Base-by-base conservation (phyloP, 1,140 invertebrate genomes). In the Aporrectodea caliginosa region DNA sequence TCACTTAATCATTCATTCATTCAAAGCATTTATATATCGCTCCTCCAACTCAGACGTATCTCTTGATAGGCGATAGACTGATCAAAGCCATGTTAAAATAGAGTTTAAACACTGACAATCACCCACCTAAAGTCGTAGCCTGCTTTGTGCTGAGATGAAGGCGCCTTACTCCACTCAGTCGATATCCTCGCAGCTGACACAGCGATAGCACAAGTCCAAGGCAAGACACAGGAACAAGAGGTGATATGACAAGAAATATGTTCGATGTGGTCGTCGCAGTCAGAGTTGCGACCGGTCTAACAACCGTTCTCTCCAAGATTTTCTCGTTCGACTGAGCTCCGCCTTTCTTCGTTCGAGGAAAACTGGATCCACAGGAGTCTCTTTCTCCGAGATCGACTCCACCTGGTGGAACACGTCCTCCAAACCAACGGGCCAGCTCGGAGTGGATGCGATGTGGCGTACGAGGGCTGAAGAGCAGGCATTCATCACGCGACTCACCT, bases 401-500 rank as follows among this genome's bases (percentile, higher is more conserved):
- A 73, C 84, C 85, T 33, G 82, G 79, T 29, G 85, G 82, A 2
- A 87, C 83, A 29, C 85, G 71, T 30, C 85, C 86, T 30, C 85
- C 86, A 79, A 87, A 87, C 86, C 86, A 87, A 0, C 84, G 79
- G 29, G 79, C 81, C 16, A 87, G 79, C 73, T 87, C 86, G 16
- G 77, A 80, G 27, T 83, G 82, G 69, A 85, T 81, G 2, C 85
- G 78, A 30, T 79, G 79, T 27, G 83, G 77, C 78, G 83, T 87
- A 33, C 86, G 81, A 0, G 86, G 85, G 80, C 84, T 84, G 79
- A 85, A 87, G 32, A 87, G 79, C 69, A 85, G 77, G 79, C 84
- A 83, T 43, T 85, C 82, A 33, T 85, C 85, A 22, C 83, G 73
- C 16, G 85, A 83, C 35, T 82, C 82, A 16, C 85, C 85, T 1